Conservation (phyloP, 2,113 vertebrate species). For the Indicator indicator region DNA sequence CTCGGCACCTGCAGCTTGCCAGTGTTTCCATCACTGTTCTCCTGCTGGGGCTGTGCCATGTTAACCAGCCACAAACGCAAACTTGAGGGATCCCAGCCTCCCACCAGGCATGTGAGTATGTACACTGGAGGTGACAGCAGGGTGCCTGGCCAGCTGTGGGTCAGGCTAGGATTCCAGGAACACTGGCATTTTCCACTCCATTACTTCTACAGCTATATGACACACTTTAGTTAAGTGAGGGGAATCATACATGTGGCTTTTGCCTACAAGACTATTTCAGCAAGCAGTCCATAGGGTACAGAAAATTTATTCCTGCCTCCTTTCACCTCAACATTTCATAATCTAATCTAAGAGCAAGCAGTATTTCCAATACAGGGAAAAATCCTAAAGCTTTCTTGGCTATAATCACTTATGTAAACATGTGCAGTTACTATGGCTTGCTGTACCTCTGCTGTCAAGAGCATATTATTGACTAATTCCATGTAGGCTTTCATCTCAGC, state of each 20-base stretch:
- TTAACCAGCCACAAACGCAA: fast-evolving
- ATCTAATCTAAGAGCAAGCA: neutral
- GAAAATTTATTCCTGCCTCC: neutral
- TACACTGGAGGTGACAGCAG: fast-evolving
- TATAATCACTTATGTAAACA: neutral
- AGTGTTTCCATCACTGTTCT: neutral
- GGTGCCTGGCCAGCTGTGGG: neutral
- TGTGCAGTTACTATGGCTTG: constrained; percentile 11
- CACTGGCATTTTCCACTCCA: neutral
- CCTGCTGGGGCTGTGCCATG: fast-evolving
- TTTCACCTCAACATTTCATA: neutral
- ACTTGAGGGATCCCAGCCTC: neutral
- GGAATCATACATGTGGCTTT: fast-evolving
- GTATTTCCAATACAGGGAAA: constrained; percentile 23
- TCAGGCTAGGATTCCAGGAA: neutral
- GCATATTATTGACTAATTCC: constrained; percentile 93
- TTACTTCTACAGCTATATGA: neutral
- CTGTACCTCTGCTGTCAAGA: constrained; percentile 93
- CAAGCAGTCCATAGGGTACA: neutral
- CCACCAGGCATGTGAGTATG: fast-evolving
- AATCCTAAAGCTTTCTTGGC: constrained; percentile 8
- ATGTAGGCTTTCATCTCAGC: constrained; percentile 99
- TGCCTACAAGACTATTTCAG: neutral
- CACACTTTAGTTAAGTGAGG: neutral
- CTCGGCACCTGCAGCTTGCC: neutral